Evolutionary conservation across 1,140 invertebrate species (phyloP).

Genomic region (Meteorus sp.): DNA sequence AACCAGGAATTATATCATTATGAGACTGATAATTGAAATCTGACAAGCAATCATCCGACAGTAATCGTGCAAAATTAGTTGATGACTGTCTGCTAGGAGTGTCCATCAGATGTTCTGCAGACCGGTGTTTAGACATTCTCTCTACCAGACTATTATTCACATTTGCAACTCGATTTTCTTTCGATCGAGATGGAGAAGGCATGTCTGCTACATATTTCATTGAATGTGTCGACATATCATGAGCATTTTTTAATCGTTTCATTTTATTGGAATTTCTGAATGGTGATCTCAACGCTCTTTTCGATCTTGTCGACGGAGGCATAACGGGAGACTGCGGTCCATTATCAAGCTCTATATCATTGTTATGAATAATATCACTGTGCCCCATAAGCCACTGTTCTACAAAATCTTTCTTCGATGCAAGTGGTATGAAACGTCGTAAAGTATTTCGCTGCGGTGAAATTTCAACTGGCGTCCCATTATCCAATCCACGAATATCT

Average conservation of each 20-base stretch:
- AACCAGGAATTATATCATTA: constrained; percentile 3
- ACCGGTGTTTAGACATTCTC: neutral
- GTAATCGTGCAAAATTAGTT: neutral
- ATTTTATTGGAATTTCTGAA: neutral
- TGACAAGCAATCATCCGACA: no score
- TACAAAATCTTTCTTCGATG: constrained; percentile 4
- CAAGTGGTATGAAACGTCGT: neutral
- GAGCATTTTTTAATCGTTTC: constrained; percentile 5
- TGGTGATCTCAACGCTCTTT: neutral
- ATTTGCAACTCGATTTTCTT: neutral
- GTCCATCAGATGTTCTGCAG: no score
- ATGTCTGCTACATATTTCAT: neutral
- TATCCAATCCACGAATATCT: neutral
- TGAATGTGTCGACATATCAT: neutral
- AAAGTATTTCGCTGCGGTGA: neutral
- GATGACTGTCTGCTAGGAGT: neutral
- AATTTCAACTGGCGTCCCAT: neutral
- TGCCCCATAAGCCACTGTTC: constrained; percentile 7
- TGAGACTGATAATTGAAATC: neutral
- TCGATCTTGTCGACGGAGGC: neutral
- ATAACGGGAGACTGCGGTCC: neutral
- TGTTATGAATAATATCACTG: neutral
- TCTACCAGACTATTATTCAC: neutral
- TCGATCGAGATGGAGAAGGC: neutral
- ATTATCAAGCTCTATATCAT: neutral